Evolutionary conservation across 1,140 invertebrate species (phyloP), one percentile per base, ranked within the genome.

Genomic region (Trissolcus basalis): DNA sequence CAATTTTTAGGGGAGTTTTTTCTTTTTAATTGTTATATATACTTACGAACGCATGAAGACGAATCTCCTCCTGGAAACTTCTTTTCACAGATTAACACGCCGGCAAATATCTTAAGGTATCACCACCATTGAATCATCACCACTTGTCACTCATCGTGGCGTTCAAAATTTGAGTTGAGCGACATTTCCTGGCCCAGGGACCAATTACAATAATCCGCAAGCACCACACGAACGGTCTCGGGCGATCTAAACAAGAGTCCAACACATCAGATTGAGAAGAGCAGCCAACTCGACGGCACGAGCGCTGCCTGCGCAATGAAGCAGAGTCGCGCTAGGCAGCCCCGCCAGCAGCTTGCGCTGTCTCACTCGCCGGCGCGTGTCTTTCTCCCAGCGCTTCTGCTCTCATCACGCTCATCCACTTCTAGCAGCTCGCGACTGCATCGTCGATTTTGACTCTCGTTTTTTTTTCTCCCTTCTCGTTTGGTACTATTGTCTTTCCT

Each of bases 301-400:
- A 80, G 77, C 50, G 76, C 77, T 80, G 77, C 72, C 76, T 78
- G 75, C 77, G 79, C 75, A 78, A 69, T 72, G 79, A 78, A 79
- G 68, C 73, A 73, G 67, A 55, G 60, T 60, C 54, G 61, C 32
- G 27, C 43, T 59, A 48, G 39, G 41, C 64, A 76, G 74, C 54
- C 71, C 74, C 61, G 71, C 65, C 76, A 78, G 44, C 68, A 59
- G 60, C 78, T 65, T 60, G 45, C 33, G 71, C 53, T 49, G 33
- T 68, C 71, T 68, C 71, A 45, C 64, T 75, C 14, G 19, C 11
- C 35, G 8, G 11, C 45, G 55, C 44, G 10, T 58, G 51, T 55
- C 53, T 48, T 45, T 64, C 54, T 70, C 63, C 51, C 49, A 51
- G 45, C 48, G 50, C 35, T 47, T 61, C 73, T 58, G 53, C 61